Evolutionary conservation across 2,797 vertebrate species (phyloP), one percentile per base, ranked within the genome.

Genomic region (Gobionotothen gibberifrons): DNA sequence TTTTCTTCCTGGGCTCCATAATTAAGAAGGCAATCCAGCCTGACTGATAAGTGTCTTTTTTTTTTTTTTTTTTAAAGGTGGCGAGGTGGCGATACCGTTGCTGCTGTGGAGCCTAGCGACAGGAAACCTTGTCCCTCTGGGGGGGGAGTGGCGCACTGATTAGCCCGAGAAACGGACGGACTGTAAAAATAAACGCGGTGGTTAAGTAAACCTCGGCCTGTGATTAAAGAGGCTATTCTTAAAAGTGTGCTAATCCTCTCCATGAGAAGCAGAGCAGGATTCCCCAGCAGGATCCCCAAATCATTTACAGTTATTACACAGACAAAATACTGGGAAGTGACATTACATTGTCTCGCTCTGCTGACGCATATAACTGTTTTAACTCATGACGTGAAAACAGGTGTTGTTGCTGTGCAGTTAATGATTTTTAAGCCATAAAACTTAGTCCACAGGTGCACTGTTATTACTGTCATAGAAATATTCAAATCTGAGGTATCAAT

Each of bases 181-280:
- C 93, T 92, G 89, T 91, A 92, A 93, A 93, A 93, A 93, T 92
- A 93, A 93, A 94, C 80, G 81, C 3, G 36, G 82, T 84, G 84
- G 83, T 90, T 91, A 91, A 92, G 89, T 81, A 89, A 93, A 92
- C 85, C 64, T 72, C 68, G 54, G 85, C 84, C 84, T 92, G 84
- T 91, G 90, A 93, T 93, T 93, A 93, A 92, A 90, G 87, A 74
- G 82, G 82, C 87, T 88, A 89, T 90, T 93, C 85, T 91, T 85
- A 89, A 92, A 84, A 80, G 78, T 81, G 84, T 79, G 72, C 87
- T 88, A 90, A 90, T 89, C 87, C 75, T 75, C 69, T 82, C 67
- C 79, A 83, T 86, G 89, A 89, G 87, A 91, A 88, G 79, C 70
- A 9, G 72, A 76, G 74, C 74, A 70, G 74, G 81, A 81, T 67